phyloP scores from a whole-genome alignment of 2,888 invertebrate species.

The Macropis europaea region DNA sequence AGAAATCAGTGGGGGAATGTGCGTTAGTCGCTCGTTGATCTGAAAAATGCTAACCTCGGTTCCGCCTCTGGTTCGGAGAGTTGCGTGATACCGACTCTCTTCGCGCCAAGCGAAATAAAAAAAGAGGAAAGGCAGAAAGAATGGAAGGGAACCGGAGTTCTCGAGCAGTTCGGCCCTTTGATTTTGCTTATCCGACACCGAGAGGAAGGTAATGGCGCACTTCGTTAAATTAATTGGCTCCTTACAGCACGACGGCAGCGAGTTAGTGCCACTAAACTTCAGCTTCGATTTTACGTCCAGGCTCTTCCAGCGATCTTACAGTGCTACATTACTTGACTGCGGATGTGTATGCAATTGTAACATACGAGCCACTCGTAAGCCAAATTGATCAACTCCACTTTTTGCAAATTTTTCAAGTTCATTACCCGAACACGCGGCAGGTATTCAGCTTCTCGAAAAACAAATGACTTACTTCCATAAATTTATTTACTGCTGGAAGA shows the following conservation, averaged over 20 bases:
- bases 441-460: too few species aligned
- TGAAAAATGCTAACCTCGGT: slow-evolving; percentile 45
- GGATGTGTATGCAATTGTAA: too few species aligned
- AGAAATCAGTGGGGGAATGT: slow-evolving; percentile 16
- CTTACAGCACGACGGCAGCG: slow-evolving; percentile 53
- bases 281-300: slow-evolving; percentile 58
- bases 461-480: too few species aligned
- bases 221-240: slow-evolving; percentile 70
- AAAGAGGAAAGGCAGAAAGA: not conserved
- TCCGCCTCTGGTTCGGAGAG: slow-evolving; percentile 18
- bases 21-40: slow-evolving; percentile 36
- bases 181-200: slow-evolving; percentile 65
- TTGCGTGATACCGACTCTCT: slow-evolving; percentile 44
- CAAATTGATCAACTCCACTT: too few species aligned
- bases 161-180: slow-evolving; percentile 56
- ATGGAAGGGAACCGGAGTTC: slow-evolving; percentile 24
- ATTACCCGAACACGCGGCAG: too few species aligned
- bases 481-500: too few species aligned
- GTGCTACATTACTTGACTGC: slow-evolving; percentile 33
- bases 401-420: too few species aligned
- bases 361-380: too few species aligned
- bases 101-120: not conserved
- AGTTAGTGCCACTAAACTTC: slow-evolving; percentile 67
- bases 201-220: slow-evolving; percentile 65
- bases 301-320: slow-evolving; percentile 40